Evolutionary conservation across 2,888 invertebrate genomes (phyloP).

Genomic region (Pharmacophagus antenor): DNA sequence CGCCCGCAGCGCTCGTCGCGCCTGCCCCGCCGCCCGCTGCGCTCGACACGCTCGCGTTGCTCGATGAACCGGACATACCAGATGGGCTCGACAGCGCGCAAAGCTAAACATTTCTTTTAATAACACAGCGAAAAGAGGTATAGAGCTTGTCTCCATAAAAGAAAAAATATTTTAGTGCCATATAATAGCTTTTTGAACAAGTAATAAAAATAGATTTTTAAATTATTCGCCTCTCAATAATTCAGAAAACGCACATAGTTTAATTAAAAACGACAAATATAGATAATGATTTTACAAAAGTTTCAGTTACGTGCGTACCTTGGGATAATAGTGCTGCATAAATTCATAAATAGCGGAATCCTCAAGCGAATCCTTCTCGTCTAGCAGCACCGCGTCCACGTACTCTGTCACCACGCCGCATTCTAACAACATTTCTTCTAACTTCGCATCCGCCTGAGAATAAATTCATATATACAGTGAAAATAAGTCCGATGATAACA

Average conservation of each 20-base stretch:
- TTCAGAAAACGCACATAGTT: too few relatives aligned
- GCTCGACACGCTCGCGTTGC: slow-evolving; percentile 34
- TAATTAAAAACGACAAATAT: not conserved
- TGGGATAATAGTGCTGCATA: slow-evolving; percentile 93
- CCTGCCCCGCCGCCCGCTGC: slow-evolving; percentile 33
- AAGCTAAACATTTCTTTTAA: not conserved
- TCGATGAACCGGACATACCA: slow-evolving; percentile 14
- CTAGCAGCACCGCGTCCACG: slow-evolving; percentile 92
- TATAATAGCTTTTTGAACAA: too few relatives aligned
- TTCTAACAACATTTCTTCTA: slow-evolving; percentile 89
- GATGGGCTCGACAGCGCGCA: slow-evolving; percentile 20
- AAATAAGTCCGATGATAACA: not conserved
- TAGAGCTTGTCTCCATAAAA: too few relatives aligned
- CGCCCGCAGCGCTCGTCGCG: slow-evolving; percentile 33
- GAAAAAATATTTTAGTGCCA: too few relatives aligned
- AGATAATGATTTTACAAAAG: not conserved
- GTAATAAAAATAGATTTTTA: too few relatives aligned
- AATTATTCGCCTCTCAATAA: too few relatives aligned
- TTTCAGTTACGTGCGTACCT: slow-evolving; percentile 75
- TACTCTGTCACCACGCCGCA: slow-evolving; percentile 94
- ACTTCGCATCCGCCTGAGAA: slow-evolving; percentile 89
- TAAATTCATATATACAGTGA: slow-evolving; percentile 15
- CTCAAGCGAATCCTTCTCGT: slow-evolving; percentile 92
- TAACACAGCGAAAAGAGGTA: not conserved
- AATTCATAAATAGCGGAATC: slow-evolving; percentile 93